Evolutionary conservation across 2,113 vertebrate genomes (phyloP).

Genomic region (Misgurnus anguillicaudatus): DNA sequence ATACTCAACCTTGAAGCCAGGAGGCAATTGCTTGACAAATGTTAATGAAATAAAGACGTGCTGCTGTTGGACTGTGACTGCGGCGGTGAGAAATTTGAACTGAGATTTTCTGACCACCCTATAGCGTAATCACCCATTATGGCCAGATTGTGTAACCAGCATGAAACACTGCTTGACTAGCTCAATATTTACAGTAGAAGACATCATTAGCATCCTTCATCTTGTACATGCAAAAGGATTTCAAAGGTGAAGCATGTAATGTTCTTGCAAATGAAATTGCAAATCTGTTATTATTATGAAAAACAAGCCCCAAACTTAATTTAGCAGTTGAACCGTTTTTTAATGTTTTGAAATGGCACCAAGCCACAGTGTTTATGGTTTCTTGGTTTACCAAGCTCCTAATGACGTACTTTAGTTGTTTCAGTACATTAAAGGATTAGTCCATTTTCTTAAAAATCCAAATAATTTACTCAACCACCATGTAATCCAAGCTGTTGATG

Average conservation of each 20-base stretch:
- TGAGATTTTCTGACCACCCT: background rate
- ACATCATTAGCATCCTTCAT: constrained; percentile 13
- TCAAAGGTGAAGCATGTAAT: background rate
- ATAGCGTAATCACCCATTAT: background rate
- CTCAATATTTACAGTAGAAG: background rate
- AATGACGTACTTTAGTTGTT: too few relatives aligned
- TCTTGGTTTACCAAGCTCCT: too few relatives aligned
- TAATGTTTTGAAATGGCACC: too few relatives aligned
- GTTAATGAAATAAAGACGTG: constrained; percentile 29
- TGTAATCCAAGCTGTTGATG: too few relatives aligned
- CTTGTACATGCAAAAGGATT: background rate
- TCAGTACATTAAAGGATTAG: too few relatives aligned
- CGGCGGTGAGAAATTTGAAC: background rate
- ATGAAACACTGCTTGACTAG: background rate
- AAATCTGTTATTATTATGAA: too few relatives aligned
- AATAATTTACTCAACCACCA: too few relatives aligned
- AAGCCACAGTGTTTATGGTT: background rate
- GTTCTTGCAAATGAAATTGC: too few relatives aligned
- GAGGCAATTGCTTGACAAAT: constrained; percentile 10
- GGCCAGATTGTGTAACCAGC: constrained; percentile 10
- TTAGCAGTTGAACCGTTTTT: too few relatives aligned
- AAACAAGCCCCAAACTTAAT: too few relatives aligned
- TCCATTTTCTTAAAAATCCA: too few relatives aligned
- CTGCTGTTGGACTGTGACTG: constrained; percentile 7
- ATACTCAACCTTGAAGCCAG: constrained; percentile 26